These are phyloP conservation scores for Tinea trinotella DNA, from an alignment of 2,888 invertebrate species.

Conservation along the genomic window DNA sequence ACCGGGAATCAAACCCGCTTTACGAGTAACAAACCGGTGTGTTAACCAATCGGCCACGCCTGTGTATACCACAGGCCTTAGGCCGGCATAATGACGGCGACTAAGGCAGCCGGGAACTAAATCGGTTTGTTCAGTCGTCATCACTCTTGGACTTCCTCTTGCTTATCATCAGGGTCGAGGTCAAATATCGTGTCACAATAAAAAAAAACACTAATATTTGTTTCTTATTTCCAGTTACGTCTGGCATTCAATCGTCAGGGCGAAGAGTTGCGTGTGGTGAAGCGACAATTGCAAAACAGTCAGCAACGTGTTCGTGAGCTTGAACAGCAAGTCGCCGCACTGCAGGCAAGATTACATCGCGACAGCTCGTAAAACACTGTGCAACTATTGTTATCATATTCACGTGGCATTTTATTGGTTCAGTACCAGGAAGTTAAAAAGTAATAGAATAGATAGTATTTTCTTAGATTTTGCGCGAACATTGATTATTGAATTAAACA, in stretches of 20 bases:
- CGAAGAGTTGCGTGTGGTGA: constrained; percentile 83
- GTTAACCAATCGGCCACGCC: no score
- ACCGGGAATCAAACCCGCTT: no score
- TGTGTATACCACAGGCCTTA: no score
- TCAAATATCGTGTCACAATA: no score
- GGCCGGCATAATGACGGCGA: neutral
- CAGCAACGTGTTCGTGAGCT: constrained; percentile 86
- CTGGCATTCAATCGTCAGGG: constrained; percentile 83
- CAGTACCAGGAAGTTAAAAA: no score
- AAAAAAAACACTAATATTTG: constrained; percentile 12
- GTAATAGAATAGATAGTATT: no score
- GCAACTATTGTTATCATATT: neutral
- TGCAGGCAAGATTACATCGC: constrained; percentile 52
- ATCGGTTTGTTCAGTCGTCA: no score
- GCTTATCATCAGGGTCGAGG: neutral
- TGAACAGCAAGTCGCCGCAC: constrained; percentile 79
- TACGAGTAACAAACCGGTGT: no score
- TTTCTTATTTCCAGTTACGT: constrained; percentile 71
- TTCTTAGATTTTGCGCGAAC: no score
- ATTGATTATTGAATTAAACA: no score
- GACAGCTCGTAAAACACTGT: constrained; percentile 10
- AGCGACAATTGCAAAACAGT: constrained; percentile 83
- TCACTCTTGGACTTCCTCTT: neutral
- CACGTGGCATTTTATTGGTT: neutral
- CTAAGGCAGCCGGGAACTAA: no score